Percentiles rank a stretch among this genome's conserved stretches.
Evolutionary conservation across 2,797 vertebrate species (phyloP).

Genomic region (Synanceia verrucosa): DNA sequence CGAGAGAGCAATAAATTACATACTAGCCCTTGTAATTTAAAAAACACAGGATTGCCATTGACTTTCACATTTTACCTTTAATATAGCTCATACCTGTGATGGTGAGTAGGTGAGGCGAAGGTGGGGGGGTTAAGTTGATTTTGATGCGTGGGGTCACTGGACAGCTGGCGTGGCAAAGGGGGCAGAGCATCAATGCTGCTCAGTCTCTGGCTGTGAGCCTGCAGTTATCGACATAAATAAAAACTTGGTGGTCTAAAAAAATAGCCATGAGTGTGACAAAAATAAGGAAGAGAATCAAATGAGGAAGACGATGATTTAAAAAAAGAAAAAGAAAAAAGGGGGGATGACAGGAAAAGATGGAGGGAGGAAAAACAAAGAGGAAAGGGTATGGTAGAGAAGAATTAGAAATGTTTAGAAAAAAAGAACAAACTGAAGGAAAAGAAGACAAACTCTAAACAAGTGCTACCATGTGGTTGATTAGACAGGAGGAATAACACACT

Average conservation of each 20-base stretch:
- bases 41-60: not conserved
- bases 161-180: constrained; percentile 79
- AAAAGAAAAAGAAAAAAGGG: not conserved
- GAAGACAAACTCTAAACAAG: constrained; percentile 77
- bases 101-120: constrained; percentile 69
- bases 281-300: constrained; percentile 66
- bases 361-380: constrained; percentile 75
- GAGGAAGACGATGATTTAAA: constrained; percentile 63
- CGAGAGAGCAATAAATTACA: not conserved
- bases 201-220: constrained; percentile 89
- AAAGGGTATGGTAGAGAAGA: constrained; percentile 87
- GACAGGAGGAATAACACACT: constrained; percentile 66
- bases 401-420: constrained; percentile 94
- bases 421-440: constrained; percentile 84
- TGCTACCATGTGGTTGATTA: constrained; percentile 71
- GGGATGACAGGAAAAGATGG: constrained; percentile 69
- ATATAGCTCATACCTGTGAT: constrained; percentile 77
- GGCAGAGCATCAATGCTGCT: constrained; percentile 86
- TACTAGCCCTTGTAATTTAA: not conserved
- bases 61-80: not conserved
- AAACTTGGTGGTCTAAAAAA: constrained; percentile 97
- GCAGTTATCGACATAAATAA: constrained; percentile 99
- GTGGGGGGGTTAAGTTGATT: constrained; percentile 79
- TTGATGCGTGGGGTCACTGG: constrained; percentile 81
- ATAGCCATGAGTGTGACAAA: constrained; percentile 88